Evolutionary conservation across 2,888 invertebrate species (phyloP).

Genomic region (Tenthredo scrophulariae): DNA sequence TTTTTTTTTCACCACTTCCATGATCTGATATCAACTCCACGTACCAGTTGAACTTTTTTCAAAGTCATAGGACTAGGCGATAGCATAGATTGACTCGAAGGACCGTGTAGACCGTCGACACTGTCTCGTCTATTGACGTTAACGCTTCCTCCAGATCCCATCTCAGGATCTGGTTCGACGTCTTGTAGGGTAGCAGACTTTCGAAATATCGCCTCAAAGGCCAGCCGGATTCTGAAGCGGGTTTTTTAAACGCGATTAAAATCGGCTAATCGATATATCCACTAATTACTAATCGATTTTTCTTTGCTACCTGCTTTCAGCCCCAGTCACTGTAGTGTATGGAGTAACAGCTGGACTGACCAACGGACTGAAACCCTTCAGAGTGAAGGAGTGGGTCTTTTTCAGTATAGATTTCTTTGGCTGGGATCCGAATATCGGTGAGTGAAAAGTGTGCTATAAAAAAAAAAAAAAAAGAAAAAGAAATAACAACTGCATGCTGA

Average conservation of each 20-base stretch:
- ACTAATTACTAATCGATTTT: neutral
- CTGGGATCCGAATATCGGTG: constrained; percentile 79
- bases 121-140: constrained; percentile 71
- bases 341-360: constrained; percentile 79
- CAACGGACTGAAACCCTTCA: constrained; percentile 83
- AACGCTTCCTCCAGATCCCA: constrained; percentile 77
- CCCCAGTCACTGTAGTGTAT: constrained; percentile 94
- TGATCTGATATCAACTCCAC: constrained; percentile 66
- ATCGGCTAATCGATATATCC: neutral
- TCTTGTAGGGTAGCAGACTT: constrained; percentile 93
- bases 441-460: constrained; percentile 78
- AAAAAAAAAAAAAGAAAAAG: neutral
- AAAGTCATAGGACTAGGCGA: constrained; percentile 86
- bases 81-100: constrained; percentile 79
- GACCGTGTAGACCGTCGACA: constrained; percentile 77
- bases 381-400: constrained; percentile 94
- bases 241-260: neutral
- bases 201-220: constrained; percentile 95
- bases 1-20: neutral
- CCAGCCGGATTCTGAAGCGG: constrained; percentile 86
- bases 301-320: constrained; percentile 85
- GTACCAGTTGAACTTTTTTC: constrained; percentile 94
- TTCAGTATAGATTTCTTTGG: constrained; percentile 95
- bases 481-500: too few species aligned
- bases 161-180: constrained; percentile 85